Conservation (phyloP, 2,888 invertebrate genomes). For the Thecocarcelia acutangulata region DNA sequence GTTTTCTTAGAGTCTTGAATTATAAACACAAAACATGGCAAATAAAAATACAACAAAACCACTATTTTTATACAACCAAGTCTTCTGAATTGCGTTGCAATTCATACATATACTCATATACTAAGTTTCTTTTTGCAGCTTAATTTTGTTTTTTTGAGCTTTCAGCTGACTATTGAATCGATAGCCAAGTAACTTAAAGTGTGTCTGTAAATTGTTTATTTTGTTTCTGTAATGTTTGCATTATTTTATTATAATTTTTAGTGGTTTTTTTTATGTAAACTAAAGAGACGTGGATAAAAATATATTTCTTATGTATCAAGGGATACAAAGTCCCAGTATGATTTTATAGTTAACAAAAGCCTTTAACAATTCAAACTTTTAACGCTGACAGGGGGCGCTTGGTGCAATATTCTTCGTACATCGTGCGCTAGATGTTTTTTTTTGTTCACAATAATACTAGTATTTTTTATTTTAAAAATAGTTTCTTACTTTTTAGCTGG, state of each 20-base stretch:
- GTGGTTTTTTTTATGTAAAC: conserved; percentile 14
- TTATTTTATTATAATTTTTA: conserved; percentile 41
- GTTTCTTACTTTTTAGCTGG: too few species aligned
- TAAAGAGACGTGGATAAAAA: too few species aligned
- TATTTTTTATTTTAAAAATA: too few species aligned
- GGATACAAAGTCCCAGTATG: too few species aligned
- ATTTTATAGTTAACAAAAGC: too few species aligned
- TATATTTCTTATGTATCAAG: too few species aligned
- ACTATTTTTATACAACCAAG: conserved; percentile 34
- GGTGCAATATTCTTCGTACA: too few species aligned
- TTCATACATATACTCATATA: not conserved
- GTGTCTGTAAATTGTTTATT: conserved; percentile 29
- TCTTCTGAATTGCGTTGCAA: too few species aligned
- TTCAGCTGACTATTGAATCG: conserved; percentile 32
- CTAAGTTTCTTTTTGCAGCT: conserved; percentile 19
- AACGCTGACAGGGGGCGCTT: too few species aligned
- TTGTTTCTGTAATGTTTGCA: conserved; percentile 13
- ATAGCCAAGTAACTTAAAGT: conserved; percentile 58
- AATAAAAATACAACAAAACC: conserved; percentile 29
- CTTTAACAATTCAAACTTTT: too few species aligned
- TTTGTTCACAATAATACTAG: too few species aligned
- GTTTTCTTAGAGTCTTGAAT: conserved; percentile 46
- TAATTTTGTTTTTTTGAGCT: conserved; percentile 17
- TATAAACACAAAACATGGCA: conserved; percentile 44
- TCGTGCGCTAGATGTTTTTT: too few species aligned